Evolutionary conservation across 2,888 invertebrate species (phyloP).

Genomic region (Polydrusus pterygomalis): DNA sequence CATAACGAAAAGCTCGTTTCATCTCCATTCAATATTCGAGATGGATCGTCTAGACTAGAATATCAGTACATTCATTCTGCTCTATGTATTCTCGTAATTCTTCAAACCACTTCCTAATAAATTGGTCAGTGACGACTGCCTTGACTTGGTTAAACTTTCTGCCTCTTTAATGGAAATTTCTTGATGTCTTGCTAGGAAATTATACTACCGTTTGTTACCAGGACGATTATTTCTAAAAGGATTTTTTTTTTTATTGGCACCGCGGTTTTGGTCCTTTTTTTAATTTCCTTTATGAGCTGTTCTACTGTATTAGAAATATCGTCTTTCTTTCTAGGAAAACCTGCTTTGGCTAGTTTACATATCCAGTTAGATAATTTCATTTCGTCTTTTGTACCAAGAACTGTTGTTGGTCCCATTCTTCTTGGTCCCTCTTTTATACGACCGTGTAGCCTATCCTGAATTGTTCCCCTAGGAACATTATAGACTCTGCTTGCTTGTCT

Average conservation of each 20-base stretch:
- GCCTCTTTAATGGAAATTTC: conserved; percentile 32
- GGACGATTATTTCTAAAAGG: not conserved
- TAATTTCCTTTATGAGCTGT: too few relatives aligned
- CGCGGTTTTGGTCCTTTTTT: not conserved
- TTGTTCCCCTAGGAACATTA: not conserved
- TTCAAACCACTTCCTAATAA: conserved; percentile 56
- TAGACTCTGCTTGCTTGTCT: not conserved
- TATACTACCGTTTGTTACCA: not conserved
- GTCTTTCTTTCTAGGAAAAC: not conserved
- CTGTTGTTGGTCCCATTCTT: not conserved
- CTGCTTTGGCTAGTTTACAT: not conserved
- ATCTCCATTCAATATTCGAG: conserved; percentile 39
- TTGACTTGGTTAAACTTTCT: conserved; percentile 51
- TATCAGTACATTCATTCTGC: conserved; percentile 18
- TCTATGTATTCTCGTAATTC: conserved; percentile 48
- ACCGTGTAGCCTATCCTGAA: not conserved
- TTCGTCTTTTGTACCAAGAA: not conserved
- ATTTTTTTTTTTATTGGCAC: not conserved
- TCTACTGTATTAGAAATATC: not conserved
- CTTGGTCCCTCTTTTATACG: not conserved
- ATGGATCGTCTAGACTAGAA: conserved; percentile 40
- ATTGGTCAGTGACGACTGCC: conserved; percentile 55
- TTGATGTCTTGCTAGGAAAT: conserved; percentile 23
- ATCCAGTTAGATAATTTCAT: not conserved
- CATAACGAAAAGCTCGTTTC: conserved; percentile 57